Conservation (phyloP, 2,888 invertebrate genomes). For the Clunio marinus region DNA sequence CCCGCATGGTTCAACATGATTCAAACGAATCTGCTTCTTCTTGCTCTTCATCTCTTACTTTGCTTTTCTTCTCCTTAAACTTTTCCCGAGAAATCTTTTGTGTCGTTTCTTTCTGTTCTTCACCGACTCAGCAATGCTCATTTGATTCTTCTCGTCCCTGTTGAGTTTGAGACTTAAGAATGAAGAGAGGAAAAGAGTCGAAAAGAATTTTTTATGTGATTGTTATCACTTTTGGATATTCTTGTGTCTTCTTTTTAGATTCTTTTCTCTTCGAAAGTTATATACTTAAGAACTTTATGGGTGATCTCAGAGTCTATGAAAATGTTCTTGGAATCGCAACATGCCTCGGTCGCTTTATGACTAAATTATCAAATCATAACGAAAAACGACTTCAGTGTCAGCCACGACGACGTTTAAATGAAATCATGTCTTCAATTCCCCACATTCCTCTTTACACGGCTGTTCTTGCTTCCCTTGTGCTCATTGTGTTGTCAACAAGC, state of each 20-base stretch:
- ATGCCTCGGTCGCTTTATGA: neutral
- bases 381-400: too few relatives aligned
- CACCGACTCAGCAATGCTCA: neutral
- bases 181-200: neutral
- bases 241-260: neutral
- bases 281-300: too few relatives aligned
- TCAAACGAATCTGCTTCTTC: too few relatives aligned
- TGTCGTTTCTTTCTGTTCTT: slow-evolving; percentile 2
- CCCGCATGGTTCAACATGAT: neutral
- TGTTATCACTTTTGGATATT: neutral
- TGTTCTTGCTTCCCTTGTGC: too few relatives aligned
- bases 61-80: neutral
- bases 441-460: too few relatives aligned
- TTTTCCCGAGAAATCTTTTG: slow-evolving; percentile 22
- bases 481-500: too few relatives aligned
- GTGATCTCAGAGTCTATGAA: neutral
- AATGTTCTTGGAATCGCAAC: neutral
- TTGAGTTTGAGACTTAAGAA: neutral
- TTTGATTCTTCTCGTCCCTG: neutral
- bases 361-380: neutral
- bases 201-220: neutral
- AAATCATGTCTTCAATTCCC: too few relatives aligned
- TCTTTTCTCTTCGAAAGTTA: neutral
- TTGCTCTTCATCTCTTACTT: neutral
- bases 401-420: too few relatives aligned